Evolutionary conservation across 1,140 invertebrate species (phyloP), one percentile per base, ranked within the genome.

Genomic region (Ceratitis capitata): DNA sequence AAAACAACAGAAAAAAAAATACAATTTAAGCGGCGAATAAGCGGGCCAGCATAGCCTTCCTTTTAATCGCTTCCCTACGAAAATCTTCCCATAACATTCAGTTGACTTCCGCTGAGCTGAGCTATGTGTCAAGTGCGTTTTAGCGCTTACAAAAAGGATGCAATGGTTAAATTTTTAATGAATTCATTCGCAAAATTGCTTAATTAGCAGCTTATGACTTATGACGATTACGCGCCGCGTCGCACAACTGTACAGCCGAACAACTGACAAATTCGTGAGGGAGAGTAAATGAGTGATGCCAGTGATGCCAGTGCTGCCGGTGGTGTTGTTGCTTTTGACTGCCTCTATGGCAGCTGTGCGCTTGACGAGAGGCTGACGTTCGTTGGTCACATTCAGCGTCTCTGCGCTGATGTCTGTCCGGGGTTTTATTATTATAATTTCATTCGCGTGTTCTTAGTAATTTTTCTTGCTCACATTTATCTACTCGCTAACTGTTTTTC

Each of bases 121-220:
- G 51, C 10, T 19, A n/a, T n/a, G 61, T 69, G 61, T 69, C 32
- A 69, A 69, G 61, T 69, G 32, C 69, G 39, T 78, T 23, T 78
- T 78, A 45, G 42, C 69, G 69, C 69, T 19, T 39, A 78, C 69
- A 45, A 78, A n/a, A 78, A 78, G 69, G 42, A 78, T 78, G 69
- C 69, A 78, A 47, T 78, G 69, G 39, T 16, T 78, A 78, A 45
- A 78, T 78, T 78, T 78, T 47, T 78, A 78, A 78, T 78, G 69
- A 78, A 78, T 78, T 78, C 69, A 78, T 78, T 78, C 39, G 69
- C 69, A 78, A 78, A 78, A 78, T 78, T 78, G 69, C 69, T 78
- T 78, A 78, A 78, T 78, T 78, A 78, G 69, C 69, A 78, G 39
- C 69, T 78, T 78, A 78, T 78, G 69, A 78, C 69, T 78, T 78